A percentile compares a stretch with the other conserved stretches of the same genome.
Evolutionary conservation across 1,140 invertebrate genomes (phyloP).

Genomic region (Planococcus citri): DNA sequence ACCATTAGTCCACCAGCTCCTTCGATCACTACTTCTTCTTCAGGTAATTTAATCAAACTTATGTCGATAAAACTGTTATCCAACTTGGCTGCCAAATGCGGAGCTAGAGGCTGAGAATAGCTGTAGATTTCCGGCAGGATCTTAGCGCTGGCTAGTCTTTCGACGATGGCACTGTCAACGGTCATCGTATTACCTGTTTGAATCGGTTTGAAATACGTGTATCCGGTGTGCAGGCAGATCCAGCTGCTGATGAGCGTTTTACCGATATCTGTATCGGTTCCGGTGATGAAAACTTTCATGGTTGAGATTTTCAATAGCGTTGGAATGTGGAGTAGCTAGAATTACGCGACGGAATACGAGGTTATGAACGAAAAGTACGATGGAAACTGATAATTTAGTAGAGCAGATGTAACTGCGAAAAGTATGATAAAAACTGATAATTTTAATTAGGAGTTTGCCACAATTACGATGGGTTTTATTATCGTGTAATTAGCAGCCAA

Average conservation of each 20-base stretch:
- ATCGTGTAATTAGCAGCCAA: no score
- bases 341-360: no score
- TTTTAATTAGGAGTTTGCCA: no score
- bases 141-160: background rate
- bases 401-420: no score
- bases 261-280: slow-evolving; percentile 22
- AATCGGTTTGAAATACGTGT: slow-evolving; percentile 21
- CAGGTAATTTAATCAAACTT: background rate
- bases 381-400: no score
- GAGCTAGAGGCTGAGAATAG: slow-evolving; percentile 1
- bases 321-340: no score
- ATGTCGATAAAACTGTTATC: background rate
- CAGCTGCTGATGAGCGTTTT: slow-evolving; percentile 21
- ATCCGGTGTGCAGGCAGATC: slow-evolving; percentile 7
- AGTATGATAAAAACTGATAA: no score
- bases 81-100: slow-evolving; percentile 13
- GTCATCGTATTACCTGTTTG: slow-evolving; percentile 10
- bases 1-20: slow-evolving; percentile 20
- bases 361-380: no score
- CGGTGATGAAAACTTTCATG: slow-evolving; percentile 22
- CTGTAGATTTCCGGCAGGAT: background rate
- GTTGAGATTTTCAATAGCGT: no score
- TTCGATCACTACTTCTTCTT: slow-evolving; percentile 11
- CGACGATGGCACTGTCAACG: background rate
- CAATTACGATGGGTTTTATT: no score